phyloP scores from a whole-genome alignment of 1,140 invertebrate genomes.

The Drosophila miranda region DNA sequence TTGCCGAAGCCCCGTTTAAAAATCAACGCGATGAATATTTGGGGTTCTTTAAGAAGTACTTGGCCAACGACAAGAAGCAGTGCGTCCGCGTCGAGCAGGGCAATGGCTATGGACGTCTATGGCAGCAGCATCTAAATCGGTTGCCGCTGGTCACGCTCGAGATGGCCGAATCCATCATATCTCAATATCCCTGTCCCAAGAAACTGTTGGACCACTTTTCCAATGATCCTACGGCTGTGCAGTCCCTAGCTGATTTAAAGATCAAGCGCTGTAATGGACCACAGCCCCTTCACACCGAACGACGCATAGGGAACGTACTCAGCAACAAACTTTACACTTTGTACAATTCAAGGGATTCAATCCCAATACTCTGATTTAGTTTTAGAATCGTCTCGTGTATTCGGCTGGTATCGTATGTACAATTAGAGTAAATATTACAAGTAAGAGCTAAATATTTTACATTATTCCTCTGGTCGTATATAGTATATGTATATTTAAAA shows the following conservation, averaged over 20 bases:
- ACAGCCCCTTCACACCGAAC: constrained; percentile 83
- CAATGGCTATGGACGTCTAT: constrained; percentile 87
- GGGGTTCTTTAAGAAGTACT: constrained; percentile 85
- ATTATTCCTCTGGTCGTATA: constrained; percentile 30
- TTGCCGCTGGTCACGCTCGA: constrained; percentile 88
- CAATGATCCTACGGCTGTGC: constrained; percentile 83
- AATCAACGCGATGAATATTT: constrained; percentile 82
- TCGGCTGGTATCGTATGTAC: constrained; percentile 40
- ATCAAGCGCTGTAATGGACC: constrained; percentile 86
- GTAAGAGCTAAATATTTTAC: constrained; percentile 47
- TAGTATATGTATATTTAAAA: constrained; percentile 50
- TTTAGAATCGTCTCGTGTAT: constrained; percentile 40
- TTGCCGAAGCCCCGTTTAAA: constrained; percentile 87
- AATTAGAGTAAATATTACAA: constrained; percentile 39
- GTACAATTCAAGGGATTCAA: constrained; percentile 86
- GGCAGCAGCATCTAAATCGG: constrained; percentile 90
- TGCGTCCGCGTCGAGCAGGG: constrained; percentile 87
- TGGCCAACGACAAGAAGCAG: constrained; percentile 85
- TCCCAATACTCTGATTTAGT: constrained; percentile 79
- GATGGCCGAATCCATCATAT: constrained; percentile 88
- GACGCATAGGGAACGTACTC: constrained; percentile 89
- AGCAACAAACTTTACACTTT: constrained; percentile 88
- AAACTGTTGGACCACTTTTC: constrained; percentile 85
- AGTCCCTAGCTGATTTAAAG: constrained; percentile 86
- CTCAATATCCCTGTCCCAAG: constrained; percentile 87